Base-by-base conservation (phyloP, 1,140 invertebrate species). In the Platorchestia sp. region DNA sequence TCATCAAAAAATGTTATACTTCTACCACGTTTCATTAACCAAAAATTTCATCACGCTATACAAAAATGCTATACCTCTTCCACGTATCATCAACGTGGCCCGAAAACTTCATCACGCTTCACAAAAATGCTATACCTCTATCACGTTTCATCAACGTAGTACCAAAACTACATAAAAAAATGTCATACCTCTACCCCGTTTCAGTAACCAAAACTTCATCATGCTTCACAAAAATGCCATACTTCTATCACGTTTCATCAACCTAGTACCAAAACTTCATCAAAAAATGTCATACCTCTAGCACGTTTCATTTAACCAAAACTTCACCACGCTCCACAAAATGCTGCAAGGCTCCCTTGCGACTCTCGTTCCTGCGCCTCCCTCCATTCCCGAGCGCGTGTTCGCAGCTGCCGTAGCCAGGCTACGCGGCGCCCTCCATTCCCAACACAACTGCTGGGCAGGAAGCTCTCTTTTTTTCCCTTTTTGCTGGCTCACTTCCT, bases 401-500 rank as follows among this genome's bases (percentile, higher is more conserved):
- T 36, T 19, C 59, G 59, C 59, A 75, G 59, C 59, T 75, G 59
- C 59, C 59, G 59, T 27, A n/a, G 27, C 59, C 1, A 19, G 7
- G 19, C 47, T 19, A 51, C 47, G 7, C 19, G 7, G 47, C 59
- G 1, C 59, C 59, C 59, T 10, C 87, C 41, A 89, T 89, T 89
- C 87, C 87, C 87, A 89, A 89, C 7, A 89, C 87, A 42, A 89
- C 87, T 41, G 87, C 87, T 27, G 43, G 6, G 27, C 87, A 42
- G 87, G 87, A 89, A 89, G 87, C 43, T 27, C 27, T 42, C 36
- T 42, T 41, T 42, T 89, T 41, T 43, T 89, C 5, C 41, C n/a
- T 89, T 75, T 75, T 36, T 75, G 59, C 59, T 75, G 59, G 59
- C 59, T 75, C 59, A 89, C 41, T 89, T 89, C 87, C 87, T 89